Base-by-base conservation (phyloP, 2,797 vertebrate genomes). In the Serranus cabrilla region DNA sequence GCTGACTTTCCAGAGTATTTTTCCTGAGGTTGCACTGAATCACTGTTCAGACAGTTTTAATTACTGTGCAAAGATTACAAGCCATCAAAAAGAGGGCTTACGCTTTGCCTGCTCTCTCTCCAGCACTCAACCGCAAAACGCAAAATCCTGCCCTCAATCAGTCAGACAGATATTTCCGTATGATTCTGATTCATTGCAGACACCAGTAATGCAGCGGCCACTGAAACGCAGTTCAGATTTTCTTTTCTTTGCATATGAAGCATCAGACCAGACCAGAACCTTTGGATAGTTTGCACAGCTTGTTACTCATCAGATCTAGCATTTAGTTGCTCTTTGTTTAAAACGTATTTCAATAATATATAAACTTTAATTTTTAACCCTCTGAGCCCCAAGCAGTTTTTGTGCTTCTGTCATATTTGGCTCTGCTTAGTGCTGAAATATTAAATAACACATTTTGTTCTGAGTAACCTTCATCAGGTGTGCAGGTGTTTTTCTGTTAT, bases 31-130 rank as follows among this genome's bases (percentile, higher is more conserved):
- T 55, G 18, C 40, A 21, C 39, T 23, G 31, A 69, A 71, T 46
- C 49, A 58, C 78, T 56, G 65, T 73, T 65, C 45, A 55, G 65
- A 71, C 52, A 11, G 55, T 65, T 81, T 63, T 71, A 89, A 83
- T 90, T 71, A 76, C 70, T 62, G 50, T 49, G 66, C 46, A 80
- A 76, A 86, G 68, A 51, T 74, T 74, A 62, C 60, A 65, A 25
- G 54, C 45, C 55, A 55, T 80, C 71, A 70, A 76, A 61, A 68
- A 54, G 37, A 67, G 46, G 34, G 55, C 47, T 78, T 60, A 51
- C 59, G 27, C 31, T 74, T 50, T 62, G 39, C 18, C 6, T 60
- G n/a, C 51, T 47, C 18, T 47, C 18, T 55, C 46, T 71, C 52
- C 18, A 39, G 34, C 31, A 18, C 52, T 62, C 56, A 63, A 2